Evolutionary conservation across 2,888 invertebrate genomes (phyloP).

Genomic region (Caenorhabditis zanzibari): DNA sequence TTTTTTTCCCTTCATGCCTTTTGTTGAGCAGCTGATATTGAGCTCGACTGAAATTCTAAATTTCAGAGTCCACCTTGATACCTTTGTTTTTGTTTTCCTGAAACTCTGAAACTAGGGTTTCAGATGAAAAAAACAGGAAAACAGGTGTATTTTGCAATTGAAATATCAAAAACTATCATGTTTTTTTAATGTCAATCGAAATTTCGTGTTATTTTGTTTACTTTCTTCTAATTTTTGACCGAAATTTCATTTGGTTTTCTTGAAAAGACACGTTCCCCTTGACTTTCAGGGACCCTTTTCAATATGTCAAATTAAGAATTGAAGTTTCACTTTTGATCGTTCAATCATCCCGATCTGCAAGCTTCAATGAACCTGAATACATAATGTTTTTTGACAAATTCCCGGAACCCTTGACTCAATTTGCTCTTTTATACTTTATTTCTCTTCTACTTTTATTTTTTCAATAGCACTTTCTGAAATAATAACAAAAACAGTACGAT

Average conservation of each 20-base stretch:
- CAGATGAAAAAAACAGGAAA: neutral
- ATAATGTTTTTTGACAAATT: slow-evolving; percentile 15
- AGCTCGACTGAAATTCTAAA: neutral
- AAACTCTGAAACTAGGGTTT: slow-evolving; percentile 1
- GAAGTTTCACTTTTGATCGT: slow-evolving; percentile 28
- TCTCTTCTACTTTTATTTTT: neutral
- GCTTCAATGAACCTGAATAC: slow-evolving; percentile 41
- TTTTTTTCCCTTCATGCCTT: too few species aligned
- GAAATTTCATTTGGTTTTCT: too few species aligned
- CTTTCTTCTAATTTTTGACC: too few species aligned
- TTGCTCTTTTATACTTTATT: neutral
- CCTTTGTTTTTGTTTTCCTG: neutral
- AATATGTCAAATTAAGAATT: too few species aligned
- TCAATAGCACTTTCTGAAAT: neutral
- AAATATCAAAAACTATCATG: neutral
- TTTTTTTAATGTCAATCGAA: neutral
- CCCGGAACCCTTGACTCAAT: neutral
- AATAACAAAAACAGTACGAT: neutral
- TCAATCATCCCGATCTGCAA: slow-evolving; percentile 30
- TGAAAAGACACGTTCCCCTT: too few species aligned
- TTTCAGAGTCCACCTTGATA: neutral
- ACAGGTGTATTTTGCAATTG: neutral
- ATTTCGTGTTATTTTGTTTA: too few species aligned
- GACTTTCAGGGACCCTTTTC: neutral
- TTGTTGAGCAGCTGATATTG: neutral